Evolutionary conservation across 2,113 vertebrate species (phyloP), one percentile per base, ranked within the genome.

Genomic region (Phalacrocorax aristotelis): DNA sequence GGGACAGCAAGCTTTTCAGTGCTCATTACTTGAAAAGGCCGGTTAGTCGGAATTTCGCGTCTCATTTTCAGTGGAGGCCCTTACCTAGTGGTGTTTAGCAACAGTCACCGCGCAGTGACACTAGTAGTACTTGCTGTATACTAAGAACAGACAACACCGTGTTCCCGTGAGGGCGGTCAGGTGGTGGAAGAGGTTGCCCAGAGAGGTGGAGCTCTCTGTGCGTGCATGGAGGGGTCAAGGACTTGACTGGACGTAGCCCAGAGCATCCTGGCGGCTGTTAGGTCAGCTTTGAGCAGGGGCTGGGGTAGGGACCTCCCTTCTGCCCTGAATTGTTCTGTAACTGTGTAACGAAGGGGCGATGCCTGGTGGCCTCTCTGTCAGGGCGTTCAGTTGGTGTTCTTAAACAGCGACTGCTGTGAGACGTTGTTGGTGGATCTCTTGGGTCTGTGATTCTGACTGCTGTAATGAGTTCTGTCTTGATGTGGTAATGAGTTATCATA

Each of bases 401-500:
- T 19, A 55, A 87, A 36, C 19, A 55, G 85, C 55, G 57, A 57
- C 54, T 0, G 2, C 86, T 86, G 46, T 70, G 83, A 91, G 89
- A 46, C 7, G 11, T 78, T 0, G 1, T 36, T 1, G 0, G 32
- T 42, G 4, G 92, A 8, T 87, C 90, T 87, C 49, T 85, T 79
- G 83, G 75, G 75, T 95, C 93, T 52, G 30, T 74, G 58, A 80
- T 90, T 93, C 89, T 94, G 84, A 92, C 90, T 81, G 81, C 94
- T 87, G 65, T 91, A 89, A 95, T 95, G 84, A 97, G 88, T 95
- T 90, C 93, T 94, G 87, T 97, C 96, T 91, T 97, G 93, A 90
- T 97, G 95, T 97, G 97, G 97, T 96, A 96, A 96, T 96, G 92
- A 95, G 84, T 96, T 97, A 95, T 83, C 81, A 76, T 95, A 87